phyloP scores from a whole-genome alignment of 2,888 invertebrate genomes.

The Mythimna ferrago region DNA sequence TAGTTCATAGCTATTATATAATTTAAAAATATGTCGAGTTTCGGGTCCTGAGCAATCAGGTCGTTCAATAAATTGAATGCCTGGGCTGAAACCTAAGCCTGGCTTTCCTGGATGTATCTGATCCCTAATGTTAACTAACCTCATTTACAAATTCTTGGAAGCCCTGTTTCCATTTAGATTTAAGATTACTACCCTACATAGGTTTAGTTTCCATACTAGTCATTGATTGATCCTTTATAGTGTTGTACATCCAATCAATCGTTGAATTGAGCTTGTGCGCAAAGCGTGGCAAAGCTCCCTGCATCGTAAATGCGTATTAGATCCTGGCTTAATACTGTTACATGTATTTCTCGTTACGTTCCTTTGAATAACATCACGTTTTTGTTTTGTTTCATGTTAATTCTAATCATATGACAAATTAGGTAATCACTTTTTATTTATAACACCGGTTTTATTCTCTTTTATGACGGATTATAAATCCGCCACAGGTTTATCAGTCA shows the following conservation, averaged over 20 bases:
- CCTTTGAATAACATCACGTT: background rate
- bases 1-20: too few species aligned
- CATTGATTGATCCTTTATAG: background rate
- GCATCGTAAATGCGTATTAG: conserved; percentile 11
- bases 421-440: background rate
- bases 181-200: background rate
- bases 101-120: too few species aligned
- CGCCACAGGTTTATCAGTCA: background rate
- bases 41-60: too few species aligned
- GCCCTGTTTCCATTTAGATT: background rate
- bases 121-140: background rate
- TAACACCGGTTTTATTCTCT: background rate
- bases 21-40: too few species aligned
- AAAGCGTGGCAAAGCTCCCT: conserved; percentile 2
- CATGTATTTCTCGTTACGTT: background rate
- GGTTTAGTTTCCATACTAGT: background rate
- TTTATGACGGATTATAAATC: conserved; percentile 1
- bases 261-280: conserved; percentile 1
- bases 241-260: conserved; percentile 7
- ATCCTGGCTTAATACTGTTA: conserved; percentile 7
- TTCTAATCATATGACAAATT: background rate
- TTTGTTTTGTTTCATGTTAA: background rate
- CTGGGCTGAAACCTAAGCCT: too few species aligned
- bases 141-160: conserved; percentile 1
- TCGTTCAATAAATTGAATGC: too few species aligned